Evolutionary conservation across 2,888 invertebrate genomes (phyloP), one percentile per base, ranked within the genome.

Genomic region (Dynastes hyllus): DNA sequence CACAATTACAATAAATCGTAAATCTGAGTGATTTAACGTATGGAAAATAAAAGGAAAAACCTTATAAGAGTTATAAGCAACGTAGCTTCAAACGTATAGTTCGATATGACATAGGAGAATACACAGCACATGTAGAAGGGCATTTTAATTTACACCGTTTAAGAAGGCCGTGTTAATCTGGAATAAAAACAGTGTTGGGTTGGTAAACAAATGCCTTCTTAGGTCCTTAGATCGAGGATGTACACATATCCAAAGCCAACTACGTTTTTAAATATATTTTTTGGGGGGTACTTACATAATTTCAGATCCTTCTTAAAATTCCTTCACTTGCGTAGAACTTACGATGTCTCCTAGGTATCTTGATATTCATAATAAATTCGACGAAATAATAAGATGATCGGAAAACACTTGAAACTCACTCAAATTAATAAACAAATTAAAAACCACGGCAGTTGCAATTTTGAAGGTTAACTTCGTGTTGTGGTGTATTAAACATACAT

Each of bases 111-210:
- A 16, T 5, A n/a, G 55, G n/a, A n/a, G 55, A 13, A 16, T 22
- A 55, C 45, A 69, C 29, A 32, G 32, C 32, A 45, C 27, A 63
- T 45, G 45, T 75, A 79, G 85, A 87, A 87, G 86, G 87, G 85
- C 87, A 86, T 86, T 85, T 86, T 85, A 86, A 86, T 87, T 87
- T 85, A 85, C 87, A 85, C 85, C 83, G 83, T 83, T 85, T 86
- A 85, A 82, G 81, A 81, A 37, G 53, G 29, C 73, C 9, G 63
- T 58, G 75, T 50, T 80, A 80, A 80, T 75, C 55, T 2, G 55
- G 22, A 67, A 78, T 51, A 69, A 69, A 69, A 69, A 69, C 51
- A 69, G 6, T 37, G 45, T 45, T 8, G 45, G 51, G 73, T 63
- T 58, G n/a, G 55, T 58, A 75, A 75, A 75, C 73, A 75, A 61